A percentile compares a stretch with the other conserved stretches of the same genome.
These are phyloP conservation scores for Otolemur crassicaudatus DNA, from an alignment of 2,797 vertebrate species.

Conservation along the genomic window DNA sequence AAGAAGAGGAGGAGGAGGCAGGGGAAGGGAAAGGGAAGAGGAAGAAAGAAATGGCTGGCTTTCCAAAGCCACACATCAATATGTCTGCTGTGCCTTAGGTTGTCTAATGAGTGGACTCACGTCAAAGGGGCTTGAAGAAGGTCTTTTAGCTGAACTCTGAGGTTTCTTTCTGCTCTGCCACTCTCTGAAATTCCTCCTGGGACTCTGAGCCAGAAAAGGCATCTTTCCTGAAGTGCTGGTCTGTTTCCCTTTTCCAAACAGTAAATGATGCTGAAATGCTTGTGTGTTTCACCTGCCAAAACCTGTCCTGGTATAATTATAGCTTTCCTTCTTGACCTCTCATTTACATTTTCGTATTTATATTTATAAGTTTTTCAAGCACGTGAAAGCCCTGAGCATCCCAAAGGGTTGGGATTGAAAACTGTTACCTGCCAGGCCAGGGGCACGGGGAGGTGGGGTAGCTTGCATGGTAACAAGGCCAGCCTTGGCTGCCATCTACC, in stretches of 20 bases:
- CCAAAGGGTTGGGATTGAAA: not conserved
- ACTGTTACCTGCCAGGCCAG: not conserved
- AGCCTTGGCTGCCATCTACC: not conserved
- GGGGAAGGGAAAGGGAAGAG: not conserved
- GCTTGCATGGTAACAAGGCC: not conserved
- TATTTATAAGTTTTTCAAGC: not conserved
- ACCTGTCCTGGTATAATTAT: not conserved
- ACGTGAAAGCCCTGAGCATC: not conserved
- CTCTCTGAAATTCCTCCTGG: not conserved
- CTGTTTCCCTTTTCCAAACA: slow-evolving; percentile 13
- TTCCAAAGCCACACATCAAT: not conserved
- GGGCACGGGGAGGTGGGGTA: not conserved
- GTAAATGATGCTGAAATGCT: not conserved
- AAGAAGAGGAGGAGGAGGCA: not conserved
- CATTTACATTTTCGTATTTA: slow-evolving; percentile 17
- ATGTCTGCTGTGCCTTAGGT: not conserved
- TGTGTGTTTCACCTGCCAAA: not conserved
- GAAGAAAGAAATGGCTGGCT: not conserved
- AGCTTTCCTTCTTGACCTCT: not conserved
- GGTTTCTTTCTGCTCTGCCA: not conserved
- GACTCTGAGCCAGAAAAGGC: not conserved
- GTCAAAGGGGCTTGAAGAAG: not conserved
- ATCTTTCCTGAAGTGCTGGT: not conserved
- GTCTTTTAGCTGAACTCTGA: not conserved
- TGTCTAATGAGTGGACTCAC: not conserved